Conservation (phyloP, 1,140 invertebrate genomes). For the Rhyacophila brunnea region DNA sequence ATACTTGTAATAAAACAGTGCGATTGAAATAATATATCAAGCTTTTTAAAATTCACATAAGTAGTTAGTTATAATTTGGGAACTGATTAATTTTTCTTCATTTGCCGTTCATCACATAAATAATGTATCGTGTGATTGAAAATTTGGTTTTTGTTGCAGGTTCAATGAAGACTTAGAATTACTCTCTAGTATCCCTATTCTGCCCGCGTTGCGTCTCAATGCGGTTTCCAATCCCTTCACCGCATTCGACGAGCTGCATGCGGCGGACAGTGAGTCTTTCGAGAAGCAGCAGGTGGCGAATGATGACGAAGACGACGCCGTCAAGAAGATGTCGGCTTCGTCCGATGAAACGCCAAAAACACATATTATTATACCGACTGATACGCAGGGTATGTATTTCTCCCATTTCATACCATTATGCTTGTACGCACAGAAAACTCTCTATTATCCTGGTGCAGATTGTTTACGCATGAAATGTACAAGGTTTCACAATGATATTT, state of each 20-base stretch:
- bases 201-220: slow-evolving; percentile 69
- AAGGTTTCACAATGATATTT: too few relatives aligned
- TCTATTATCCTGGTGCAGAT: too few relatives aligned
- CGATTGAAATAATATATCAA: too few relatives aligned
- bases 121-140: too few relatives aligned
- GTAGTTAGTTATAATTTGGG: too few relatives aligned
- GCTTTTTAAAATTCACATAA: too few relatives aligned
- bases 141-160: too few relatives aligned
- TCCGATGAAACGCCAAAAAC: slow-evolving; percentile 15
- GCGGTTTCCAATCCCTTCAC: slow-evolving; percentile 63
- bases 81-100: too few relatives aligned
- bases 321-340: slow-evolving; percentile 8
- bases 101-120: too few relatives aligned
- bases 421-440: too few relatives aligned
- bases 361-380: slow-evolving; percentile 12
- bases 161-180: slow-evolving; percentile 74
- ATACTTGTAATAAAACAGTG: too few relatives aligned
- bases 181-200: slow-evolving; percentile 77
- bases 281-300: slow-evolving; percentile 13
- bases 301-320: slow-evolving; percentile 17
- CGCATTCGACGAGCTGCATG: slow-evolving; percentile 55
- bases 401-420: neutral
- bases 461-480: too few relatives aligned
- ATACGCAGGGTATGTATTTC: slow-evolving; percentile 13
- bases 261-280: slow-evolving; percentile 39